phyloP scores from a whole-genome alignment of 30 jellyfish, hydroid and myxozoan genomes.

The Rhopilema esculentum region DNA sequence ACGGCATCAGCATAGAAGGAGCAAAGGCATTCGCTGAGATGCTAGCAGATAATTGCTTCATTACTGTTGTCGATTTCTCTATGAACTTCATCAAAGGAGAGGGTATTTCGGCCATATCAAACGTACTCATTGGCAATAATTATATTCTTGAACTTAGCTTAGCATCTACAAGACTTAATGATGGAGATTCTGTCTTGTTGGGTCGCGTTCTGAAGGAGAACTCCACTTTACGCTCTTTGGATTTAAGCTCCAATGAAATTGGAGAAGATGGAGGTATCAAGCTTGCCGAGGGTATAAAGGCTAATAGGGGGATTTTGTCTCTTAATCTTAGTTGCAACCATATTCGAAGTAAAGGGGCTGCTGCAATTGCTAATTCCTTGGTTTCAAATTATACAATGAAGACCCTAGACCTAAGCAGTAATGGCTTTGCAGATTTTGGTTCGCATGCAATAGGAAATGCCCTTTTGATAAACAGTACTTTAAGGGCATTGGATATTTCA shows the following conservation, averaged over 20 bases:
- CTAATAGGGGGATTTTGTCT: slow-evolving; percentile 30
- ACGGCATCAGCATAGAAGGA: slow-evolving; percentile 66
- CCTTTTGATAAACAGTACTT: slow-evolving; percentile 25
- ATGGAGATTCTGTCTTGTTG: slow-evolving; percentile 9
- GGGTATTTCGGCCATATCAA: slow-evolving; percentile 35
- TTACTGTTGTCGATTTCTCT: slow-evolving; percentile 62
- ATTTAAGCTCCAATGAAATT: slow-evolving; percentile 46
- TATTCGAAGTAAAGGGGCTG: slow-evolving; percentile 52
- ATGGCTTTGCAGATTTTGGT: slow-evolving; percentile 76
- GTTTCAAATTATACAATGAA: slow-evolving; percentile 20
- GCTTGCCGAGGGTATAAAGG: slow-evolving; percentile 47
- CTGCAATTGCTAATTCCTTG: slow-evolving; percentile 40
- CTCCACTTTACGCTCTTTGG: slow-evolving; percentile 47
- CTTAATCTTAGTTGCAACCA: slow-evolving; percentile 57
- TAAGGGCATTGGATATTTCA: slow-evolving; percentile 52
- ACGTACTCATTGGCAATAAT: slow-evolving; percentile 12
- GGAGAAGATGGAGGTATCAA: slow-evolving; percentile 55
- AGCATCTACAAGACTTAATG: slow-evolving; percentile 42
- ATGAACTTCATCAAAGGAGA: slow-evolving; percentile 45
- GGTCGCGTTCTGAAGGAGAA: slow-evolving; percentile 44
- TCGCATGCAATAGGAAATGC: slow-evolving; percentile 67
- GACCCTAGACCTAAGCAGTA: slow-evolving; percentile 47
- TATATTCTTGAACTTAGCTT: slow-evolving; percentile 46
- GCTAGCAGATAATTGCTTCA: slow-evolving; percentile 34
- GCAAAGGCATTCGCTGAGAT: slow-evolving; percentile 59